These are phyloP conservation scores for Muscicapa striata DNA, from an alignment of 2,797 vertebrate genomes.

Conservation along the genomic window DNA sequence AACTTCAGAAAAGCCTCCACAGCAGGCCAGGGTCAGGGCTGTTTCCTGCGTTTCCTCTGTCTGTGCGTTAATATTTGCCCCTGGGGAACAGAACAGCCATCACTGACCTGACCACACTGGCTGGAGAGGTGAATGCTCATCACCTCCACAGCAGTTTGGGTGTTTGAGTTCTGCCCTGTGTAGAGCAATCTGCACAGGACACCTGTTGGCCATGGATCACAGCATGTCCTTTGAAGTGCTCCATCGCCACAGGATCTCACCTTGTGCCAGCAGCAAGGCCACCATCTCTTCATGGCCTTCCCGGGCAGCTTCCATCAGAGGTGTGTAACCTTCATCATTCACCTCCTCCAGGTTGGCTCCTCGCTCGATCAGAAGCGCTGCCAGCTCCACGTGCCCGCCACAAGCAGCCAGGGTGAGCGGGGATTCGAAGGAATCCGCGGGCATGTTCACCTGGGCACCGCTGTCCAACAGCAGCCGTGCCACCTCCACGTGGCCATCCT, in stretches of 20 bases:
- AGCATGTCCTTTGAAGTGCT: rapidly evolving
- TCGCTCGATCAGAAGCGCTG: constrained; percentile 94
- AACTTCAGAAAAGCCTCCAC: constrained; percentile 97
- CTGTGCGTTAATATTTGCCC: constrained; percentile 98
- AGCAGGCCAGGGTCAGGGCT: constrained; percentile 95
- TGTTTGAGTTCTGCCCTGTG: background rate
- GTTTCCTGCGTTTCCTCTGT: constrained; percentile 99
- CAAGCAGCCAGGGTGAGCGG: constrained; percentile 96
- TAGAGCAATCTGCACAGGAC: background rate
- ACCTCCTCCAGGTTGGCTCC: constrained; percentile 99
- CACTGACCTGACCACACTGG: background rate
- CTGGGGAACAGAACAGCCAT: constrained; percentile 68
- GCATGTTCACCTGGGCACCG: constrained; percentile 99
- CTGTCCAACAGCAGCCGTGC: constrained; percentile 97
- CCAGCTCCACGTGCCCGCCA: constrained; percentile 95
- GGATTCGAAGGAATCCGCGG: constrained; percentile 97
- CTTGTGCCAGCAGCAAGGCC: constrained; percentile 95
- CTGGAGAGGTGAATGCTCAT: background rate
- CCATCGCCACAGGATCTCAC: constrained; percentile 61
- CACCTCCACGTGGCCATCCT: constrained; percentile 99
- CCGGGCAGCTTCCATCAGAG: constrained; percentile 97
- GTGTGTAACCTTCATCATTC: constrained; percentile 98
- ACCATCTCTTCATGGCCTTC: constrained; percentile 99
- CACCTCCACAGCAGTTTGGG: background rate
- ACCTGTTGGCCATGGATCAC: background rate